Conservation (phyloP, 2,113 vertebrate genomes). For the Trichomycterus rosablanca region DNA sequence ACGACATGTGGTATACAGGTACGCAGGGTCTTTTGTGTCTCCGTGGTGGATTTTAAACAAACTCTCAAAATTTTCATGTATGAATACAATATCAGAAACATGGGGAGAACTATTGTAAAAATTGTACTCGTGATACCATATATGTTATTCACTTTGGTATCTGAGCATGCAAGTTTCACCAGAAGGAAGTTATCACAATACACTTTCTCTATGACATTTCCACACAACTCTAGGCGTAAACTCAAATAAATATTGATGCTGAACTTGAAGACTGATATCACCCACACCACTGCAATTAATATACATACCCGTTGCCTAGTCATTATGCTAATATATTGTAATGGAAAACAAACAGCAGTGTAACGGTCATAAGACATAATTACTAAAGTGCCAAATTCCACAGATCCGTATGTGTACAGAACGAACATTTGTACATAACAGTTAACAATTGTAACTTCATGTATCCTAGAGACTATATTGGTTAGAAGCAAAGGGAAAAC, state of each 20-base stretch:
- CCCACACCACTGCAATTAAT: slow-evolving; percentile 39
- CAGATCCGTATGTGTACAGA: slow-evolving; percentile 45
- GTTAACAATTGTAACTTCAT: slow-evolving; percentile 38
- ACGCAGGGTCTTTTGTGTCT: slow-evolving; percentile 47
- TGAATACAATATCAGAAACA: slow-evolving; percentile 38
- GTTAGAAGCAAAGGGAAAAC: slow-evolving; percentile 43
- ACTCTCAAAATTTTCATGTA: slow-evolving; percentile 45
- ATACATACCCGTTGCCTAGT: slow-evolving; percentile 2
- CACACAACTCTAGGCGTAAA: slow-evolving; percentile 43
- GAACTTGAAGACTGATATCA: slow-evolving; percentile 8
- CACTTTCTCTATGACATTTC: slow-evolving; percentile 47
- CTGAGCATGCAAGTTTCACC: slow-evolving; percentile 53
- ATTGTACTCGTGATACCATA: slow-evolving; percentile 27
- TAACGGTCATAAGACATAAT: slow-evolving; percentile 55
- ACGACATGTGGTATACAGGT: slow-evolving; percentile 55
- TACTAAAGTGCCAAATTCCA: slow-evolving; percentile 47
- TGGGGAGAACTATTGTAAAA: neutral
- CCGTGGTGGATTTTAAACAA: slow-evolving; percentile 36
- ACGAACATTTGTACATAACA: slow-evolving; percentile 60
- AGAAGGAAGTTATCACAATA: slow-evolving; percentile 52
- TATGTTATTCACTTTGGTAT: slow-evolving; percentile 45
- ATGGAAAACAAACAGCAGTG: slow-evolving; percentile 49
- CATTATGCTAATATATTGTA: slow-evolving; percentile 49
- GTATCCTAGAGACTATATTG: slow-evolving; percentile 39
- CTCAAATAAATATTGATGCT: slow-evolving; percentile 25